Evolutionary conservation across 2,797 vertebrate genomes (phyloP).

Genomic region (Myiotriccus ornatus): DNA sequence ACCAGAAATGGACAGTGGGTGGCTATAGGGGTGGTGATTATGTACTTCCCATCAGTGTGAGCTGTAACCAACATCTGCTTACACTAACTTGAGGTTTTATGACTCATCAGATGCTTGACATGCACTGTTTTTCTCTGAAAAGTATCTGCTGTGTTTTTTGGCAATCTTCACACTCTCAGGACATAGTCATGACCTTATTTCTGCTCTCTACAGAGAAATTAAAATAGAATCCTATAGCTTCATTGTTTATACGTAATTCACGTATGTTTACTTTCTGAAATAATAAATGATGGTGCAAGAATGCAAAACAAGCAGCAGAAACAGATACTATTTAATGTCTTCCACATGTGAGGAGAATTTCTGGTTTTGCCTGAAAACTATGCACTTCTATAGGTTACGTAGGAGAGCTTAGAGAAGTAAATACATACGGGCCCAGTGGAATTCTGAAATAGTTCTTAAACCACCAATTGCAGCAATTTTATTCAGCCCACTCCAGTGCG

Average conservation of each 20-base stretch:
- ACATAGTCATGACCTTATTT: neutral
- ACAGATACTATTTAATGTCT: neutral
- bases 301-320: slow-evolving; percentile 20
- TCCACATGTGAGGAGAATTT: slow-evolving; percentile 31
- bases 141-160: slow-evolving; percentile 32
- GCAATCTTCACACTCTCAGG: slow-evolving; percentile 1
- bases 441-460: neutral
- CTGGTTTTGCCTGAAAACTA: neutral
- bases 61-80: slow-evolving; percentile 73
- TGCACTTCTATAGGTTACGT: neutral
- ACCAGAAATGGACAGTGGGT: slow-evolving; percentile 67
- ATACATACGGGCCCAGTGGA: neutral
- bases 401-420: neutral
- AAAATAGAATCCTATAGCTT: neutral
- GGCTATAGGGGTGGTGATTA: slow-evolving; percentile 64
- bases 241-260: neutral
- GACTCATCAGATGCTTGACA: slow-evolving; percentile 65
- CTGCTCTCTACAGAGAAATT: neutral
- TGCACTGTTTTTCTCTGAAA: slow-evolving; percentile 52
- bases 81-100: slow-evolving; percentile 61
- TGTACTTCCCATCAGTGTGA: slow-evolving; percentile 56
- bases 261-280: slow-evolving; percentile 17
- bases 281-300: neutral
- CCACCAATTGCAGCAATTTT: neutral
- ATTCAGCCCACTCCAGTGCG: neutral